These are phyloP conservation scores for Tenthredo livida DNA, from an alignment of 2,888 invertebrate genomes.

Conservation along the genomic window DNA sequence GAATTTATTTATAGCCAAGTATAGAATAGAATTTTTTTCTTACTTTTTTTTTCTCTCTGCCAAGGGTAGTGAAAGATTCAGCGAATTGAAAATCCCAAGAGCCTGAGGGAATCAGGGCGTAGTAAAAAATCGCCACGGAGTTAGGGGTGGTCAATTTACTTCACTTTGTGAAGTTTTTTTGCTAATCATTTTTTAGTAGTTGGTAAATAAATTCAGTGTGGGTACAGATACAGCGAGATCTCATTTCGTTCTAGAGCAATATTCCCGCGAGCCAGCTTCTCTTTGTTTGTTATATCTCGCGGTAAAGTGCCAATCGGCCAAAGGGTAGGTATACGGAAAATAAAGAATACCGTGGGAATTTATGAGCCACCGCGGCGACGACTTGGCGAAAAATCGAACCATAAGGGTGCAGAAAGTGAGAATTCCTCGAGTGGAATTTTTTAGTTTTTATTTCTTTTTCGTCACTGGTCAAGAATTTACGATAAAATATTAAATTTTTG, in stretches of 20 bases:
- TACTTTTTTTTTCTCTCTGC: background rate
- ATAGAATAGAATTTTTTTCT: background rate
- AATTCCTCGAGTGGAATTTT: background rate
- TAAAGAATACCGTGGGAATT: background rate
- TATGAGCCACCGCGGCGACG: constrained; percentile 31
- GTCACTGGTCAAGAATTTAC: background rate
- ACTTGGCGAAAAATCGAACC: constrained; percentile 34
- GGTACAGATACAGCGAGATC: background rate
- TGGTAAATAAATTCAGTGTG: background rate
- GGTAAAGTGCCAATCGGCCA: constrained; percentile 21
- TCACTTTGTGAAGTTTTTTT: background rate
- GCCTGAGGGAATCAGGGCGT: background rate
- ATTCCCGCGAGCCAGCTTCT: background rate
- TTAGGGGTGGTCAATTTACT: background rate
- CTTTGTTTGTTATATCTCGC: background rate
- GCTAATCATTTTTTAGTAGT: background rate
- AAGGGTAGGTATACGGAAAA: background rate
- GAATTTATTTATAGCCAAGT: background rate
- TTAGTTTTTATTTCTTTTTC: background rate
- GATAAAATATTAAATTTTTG: background rate
- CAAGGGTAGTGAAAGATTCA: background rate
- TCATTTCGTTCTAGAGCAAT: background rate
- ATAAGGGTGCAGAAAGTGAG: background rate
- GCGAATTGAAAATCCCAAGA: background rate
- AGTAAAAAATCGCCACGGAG: background rate